phyloP scores from a whole-genome alignment of 2,113 vertebrate species.

The Trichechus manatus region DNA sequence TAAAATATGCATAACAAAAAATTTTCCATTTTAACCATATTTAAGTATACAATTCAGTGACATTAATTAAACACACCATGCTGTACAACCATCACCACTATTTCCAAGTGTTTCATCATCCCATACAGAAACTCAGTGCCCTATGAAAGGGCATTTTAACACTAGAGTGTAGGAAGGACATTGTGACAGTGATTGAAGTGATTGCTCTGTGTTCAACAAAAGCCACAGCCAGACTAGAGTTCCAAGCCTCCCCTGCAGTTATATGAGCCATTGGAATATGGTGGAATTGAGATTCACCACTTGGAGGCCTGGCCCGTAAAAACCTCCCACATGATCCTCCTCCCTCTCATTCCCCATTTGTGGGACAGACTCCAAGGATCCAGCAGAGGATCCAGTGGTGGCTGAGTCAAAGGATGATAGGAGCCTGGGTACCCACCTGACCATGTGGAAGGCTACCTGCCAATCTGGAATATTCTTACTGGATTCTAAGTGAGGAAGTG shows the following conservation, averaged over 20 bases:
- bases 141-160: not conserved
- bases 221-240: not conserved
- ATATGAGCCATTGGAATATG: accelerated
- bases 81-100: not conserved
- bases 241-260: not conserved
- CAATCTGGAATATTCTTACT: not conserved
- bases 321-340: not conserved
- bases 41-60: not conserved
- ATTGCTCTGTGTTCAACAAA: not conserved
- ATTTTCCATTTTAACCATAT: not conserved
- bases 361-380: not conserved
- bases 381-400: accelerated
- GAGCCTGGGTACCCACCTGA: accelerated
- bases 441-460: not conserved
- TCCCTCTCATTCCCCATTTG: too few relatives aligned
- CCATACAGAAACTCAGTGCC: not conserved
- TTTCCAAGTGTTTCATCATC: not conserved
- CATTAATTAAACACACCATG: not conserved
- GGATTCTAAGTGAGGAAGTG: not conserved
- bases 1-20: not conserved
- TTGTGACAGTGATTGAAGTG: too few relatives aligned
- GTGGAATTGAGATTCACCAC: not conserved
- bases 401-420: not conserved
- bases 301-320: not conserved
- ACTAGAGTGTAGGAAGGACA: not conserved